Evolutionary conservation across 2,113 vertebrate species (phyloP).

Genomic region (Deroptyus accipitrinus): DNA sequence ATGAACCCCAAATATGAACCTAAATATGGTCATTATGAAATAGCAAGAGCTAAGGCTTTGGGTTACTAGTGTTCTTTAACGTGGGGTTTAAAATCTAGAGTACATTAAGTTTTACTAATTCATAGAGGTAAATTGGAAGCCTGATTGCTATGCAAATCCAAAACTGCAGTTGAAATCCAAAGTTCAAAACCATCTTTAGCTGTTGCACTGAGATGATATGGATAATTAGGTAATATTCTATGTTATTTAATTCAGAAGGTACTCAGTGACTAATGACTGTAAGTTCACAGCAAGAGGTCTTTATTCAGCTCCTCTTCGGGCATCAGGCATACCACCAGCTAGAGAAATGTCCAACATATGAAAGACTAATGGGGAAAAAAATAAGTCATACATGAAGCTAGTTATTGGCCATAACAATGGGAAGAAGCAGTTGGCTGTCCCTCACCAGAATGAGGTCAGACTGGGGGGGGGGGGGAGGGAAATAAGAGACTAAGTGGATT

Average conservation of each 20-base stretch:
- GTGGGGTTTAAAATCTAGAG: background rate
- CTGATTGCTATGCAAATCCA: background rate
- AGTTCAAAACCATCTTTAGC: background rate
- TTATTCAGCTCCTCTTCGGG: background rate
- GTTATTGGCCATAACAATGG: background rate
- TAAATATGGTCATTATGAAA: background rate
- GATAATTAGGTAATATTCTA: background rate
- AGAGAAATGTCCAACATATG: background rate
- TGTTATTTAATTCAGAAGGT: constrained; percentile 15
- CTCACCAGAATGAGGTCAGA: background rate
- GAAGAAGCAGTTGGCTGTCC: background rate
- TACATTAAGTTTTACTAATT: background rate
- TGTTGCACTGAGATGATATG: background rate
- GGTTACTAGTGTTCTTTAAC: background rate
- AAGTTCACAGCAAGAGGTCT: background rate
- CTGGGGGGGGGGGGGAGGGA: no score
- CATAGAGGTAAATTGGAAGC: background rate
- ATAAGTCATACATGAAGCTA: background rate
- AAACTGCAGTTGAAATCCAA: background rate
- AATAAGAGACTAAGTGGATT: background rate
- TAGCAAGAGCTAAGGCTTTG: background rate
- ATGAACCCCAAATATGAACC: background rate
- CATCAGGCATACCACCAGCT: background rate
- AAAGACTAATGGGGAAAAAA: background rate
- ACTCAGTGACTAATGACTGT: background rate